Evolutionary conservation across 2,797 vertebrate species (phyloP).

Genomic region (Enteromius paludinosus): DNA sequence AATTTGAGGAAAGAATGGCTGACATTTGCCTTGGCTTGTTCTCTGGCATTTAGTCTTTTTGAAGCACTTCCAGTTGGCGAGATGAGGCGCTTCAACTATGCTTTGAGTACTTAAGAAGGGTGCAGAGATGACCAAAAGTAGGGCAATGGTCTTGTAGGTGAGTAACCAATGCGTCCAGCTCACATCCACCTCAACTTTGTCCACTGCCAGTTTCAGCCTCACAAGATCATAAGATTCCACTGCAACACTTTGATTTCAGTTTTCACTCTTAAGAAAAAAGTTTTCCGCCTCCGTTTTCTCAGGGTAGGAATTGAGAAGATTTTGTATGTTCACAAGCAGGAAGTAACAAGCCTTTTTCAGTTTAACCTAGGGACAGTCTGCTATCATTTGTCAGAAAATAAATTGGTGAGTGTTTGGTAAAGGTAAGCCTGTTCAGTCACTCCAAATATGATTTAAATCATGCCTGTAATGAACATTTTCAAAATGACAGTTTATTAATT

Average conservation of each 20-base stretch:
- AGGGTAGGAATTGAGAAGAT: background rate
- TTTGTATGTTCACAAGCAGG: background rate
- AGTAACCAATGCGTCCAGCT: conserved; percentile 66
- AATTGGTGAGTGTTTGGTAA: background rate
- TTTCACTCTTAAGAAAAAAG: no score
- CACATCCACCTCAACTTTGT: conserved; percentile 49
- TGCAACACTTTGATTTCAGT: no score
- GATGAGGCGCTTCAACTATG: conserved; percentile 62
- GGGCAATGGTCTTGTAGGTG: conserved; percentile 65
- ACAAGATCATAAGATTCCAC: no score
- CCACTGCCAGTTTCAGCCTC: background rate
- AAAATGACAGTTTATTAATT: background rate
- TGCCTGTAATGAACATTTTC: background rate
- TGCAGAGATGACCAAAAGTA: conserved; percentile 61
- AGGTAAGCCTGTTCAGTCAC: background rate
- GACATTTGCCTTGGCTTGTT: conserved; percentile 61
- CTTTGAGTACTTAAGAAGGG: conserved; percentile 63
- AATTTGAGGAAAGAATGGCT: conserved; percentile 35
- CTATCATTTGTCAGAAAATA: background rate
- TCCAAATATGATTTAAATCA: background rate
- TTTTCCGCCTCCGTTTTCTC: background rate
- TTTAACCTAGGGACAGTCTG: background rate
- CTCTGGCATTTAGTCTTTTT: conserved; percentile 65
- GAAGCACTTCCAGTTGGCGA: conserved; percentile 62
- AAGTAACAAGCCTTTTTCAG: background rate